Evolutionary conservation across 2,797 vertebrate species (phyloP), one percentile per base, ranked within the genome.

Genomic region (Propithecus deckenii): DNA sequence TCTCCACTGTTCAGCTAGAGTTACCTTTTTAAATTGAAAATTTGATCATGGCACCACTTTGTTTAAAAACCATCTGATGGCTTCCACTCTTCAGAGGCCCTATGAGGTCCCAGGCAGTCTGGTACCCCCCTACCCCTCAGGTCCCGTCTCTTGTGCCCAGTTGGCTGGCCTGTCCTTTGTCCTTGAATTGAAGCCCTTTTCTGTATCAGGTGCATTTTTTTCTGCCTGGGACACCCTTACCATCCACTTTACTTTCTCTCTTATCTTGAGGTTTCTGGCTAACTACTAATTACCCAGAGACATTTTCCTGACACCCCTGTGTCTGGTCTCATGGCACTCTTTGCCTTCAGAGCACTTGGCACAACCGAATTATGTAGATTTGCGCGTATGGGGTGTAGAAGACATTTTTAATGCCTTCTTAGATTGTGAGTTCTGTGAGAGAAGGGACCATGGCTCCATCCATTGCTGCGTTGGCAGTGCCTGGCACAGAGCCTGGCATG

Each of bases 1-100:
- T 65, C 61, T 71, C 5, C 7, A 57, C 20, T 38, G 7, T 55
- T 14, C 28, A 89, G 74, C 41, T 93, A 28, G 41, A 75, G 43
- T 71, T 75, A 50, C 48, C 63, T 86, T 87, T 75, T 32, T 46
- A 63, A 90, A 92, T 59, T 93, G 93, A 78, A 95, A 43, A 65
- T 57, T 78, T 86, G 38, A 38, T 83, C 61, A 50, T 48, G 38
- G 43, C 30, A 46, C n/a, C 35, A 50, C 35, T 83, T 91, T 72
- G 1, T 79, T 86, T 71, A 86, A 79, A 96, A 72, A 32, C 13
- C 7, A 5, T 61, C 11, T 59, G 35, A 25, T 69, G 79, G 30
- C 32, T 88, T 74, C 50, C 85, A 6, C 57, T 87, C 48, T 93
- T 43, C 30, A 43, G 48, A 38, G 14, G 41, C 4, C 9, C 11